Conservation (phyloP, 2,797 vertebrate genomes). For the Holocentrus rufus region DNA sequence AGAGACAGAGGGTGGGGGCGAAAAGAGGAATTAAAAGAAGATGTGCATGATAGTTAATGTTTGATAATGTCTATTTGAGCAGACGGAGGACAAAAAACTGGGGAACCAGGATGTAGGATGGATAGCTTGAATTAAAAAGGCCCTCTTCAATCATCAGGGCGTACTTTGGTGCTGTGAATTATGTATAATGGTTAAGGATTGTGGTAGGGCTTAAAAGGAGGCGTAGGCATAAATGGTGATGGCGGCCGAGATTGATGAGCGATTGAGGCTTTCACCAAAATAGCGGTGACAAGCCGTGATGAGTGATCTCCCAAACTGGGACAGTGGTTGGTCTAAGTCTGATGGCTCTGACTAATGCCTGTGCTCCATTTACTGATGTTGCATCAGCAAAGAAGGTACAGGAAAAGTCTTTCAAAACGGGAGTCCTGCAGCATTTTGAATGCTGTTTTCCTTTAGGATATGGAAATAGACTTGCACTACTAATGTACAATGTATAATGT, state of each 20-base stretch:
- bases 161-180: conserved; percentile 18
- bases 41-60: too few species aligned
- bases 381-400: not conserved
- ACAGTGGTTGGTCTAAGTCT: conserved; percentile 11
- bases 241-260: conserved; percentile 26
- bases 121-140: conserved; percentile 44
- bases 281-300: conserved; percentile 22
- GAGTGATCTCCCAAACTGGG: conserved; percentile 27
- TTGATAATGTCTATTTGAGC: conserved; percentile 28
- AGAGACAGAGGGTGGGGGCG: too few species aligned
- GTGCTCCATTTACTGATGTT: not conserved
- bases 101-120: conserved; percentile 13
- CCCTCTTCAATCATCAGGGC: conserved; percentile 22
- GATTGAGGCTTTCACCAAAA: conserved; percentile 30
- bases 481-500: not conserved
- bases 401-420: not conserved
- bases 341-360: conserved; percentile 38
- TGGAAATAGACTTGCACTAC: not conserved
- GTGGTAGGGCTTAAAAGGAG: conserved; percentile 15
- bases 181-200: conserved; percentile 12
- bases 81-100: not conserved
- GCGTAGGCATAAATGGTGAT: conserved; percentile 1
- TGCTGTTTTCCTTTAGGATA: too few species aligned
- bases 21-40: not conserved
- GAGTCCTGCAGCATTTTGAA: not conserved